phyloP scores from a whole-genome alignment of 92 coral and sea anemone genomes.

The Siderastrea siderea region DNA sequence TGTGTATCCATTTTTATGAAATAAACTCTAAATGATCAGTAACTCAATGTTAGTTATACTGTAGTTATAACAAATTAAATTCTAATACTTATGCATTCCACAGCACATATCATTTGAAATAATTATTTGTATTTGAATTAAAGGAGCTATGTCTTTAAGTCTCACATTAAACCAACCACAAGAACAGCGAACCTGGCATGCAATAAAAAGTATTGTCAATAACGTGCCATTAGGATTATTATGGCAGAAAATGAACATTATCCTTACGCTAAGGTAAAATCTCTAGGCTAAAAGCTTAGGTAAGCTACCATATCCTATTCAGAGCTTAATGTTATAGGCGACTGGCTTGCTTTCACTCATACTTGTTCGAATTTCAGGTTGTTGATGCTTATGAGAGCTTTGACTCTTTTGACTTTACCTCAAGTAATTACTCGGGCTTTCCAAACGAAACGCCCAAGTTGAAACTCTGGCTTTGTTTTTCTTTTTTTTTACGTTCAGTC shows the following conservation, averaged over 20 bases:
- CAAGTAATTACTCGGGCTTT: neutral
- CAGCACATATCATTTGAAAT: neutral
- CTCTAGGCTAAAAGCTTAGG: slow-evolving; percentile 18
- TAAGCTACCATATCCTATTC: slow-evolving; percentile 16
- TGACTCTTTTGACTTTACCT: slow-evolving; percentile 13
- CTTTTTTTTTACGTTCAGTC: slow-evolving; percentile 3
- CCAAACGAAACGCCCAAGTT: neutral
- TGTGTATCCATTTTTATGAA: slow-evolving; percentile 4
- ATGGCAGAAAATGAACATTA: slow-evolving; percentile 19
- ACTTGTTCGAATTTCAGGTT: slow-evolving; percentile 18
- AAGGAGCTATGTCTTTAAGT: neutral
- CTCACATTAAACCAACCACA: slow-evolving; percentile 15
- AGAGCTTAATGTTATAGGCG: neutral
- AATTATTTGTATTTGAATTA: slow-evolving; percentile 6
- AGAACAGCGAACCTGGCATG: slow-evolving; percentile 5
- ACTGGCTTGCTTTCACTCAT: slow-evolving; percentile 18
- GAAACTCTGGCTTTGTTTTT: neutral
- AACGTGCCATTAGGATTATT: neutral
- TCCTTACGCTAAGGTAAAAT: slow-evolving; percentile 1
- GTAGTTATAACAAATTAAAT: neutral
- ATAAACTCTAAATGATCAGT: neutral
- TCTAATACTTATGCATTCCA: slow-evolving; percentile 5
- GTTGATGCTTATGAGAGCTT: slow-evolving; percentile 20
- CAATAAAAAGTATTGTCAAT: slow-evolving; percentile 2
- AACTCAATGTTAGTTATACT: slow-evolving; percentile 1